Percentiles rank a stretch among this genome's conserved stretches.
Conservation (phyloP, 1,140 invertebrate species). For the Medauroidea extradentata region DNA sequence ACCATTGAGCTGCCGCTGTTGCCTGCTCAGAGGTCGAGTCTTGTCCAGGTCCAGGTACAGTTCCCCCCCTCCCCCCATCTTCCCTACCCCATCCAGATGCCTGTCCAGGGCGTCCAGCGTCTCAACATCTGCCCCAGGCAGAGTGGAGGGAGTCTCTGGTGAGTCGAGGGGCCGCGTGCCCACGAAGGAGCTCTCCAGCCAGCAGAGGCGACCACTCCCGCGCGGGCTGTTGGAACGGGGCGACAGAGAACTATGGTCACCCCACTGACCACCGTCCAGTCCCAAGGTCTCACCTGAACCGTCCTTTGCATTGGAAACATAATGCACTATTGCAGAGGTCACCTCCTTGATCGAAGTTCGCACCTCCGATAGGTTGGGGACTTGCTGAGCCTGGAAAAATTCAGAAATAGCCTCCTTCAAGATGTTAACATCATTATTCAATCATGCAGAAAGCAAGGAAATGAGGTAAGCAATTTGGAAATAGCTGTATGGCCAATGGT, state of each 20-base stretch:
- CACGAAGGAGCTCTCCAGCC: conserved; percentile 89
- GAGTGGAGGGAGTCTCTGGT: conserved; percentile 70
- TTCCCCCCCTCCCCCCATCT: not conserved
- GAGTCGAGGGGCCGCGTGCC: conserved; percentile 77
- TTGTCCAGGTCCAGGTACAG: conserved; percentile 25
- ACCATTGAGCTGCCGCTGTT: conserved; percentile 36
- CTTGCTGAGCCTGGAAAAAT: conserved; percentile 8
- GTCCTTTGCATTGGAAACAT: conserved; percentile 65
- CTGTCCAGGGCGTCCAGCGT: conserved; percentile 20
- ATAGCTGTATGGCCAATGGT: too few relatives aligned
- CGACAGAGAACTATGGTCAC: conserved; percentile 14
- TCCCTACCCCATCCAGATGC: not conserved
- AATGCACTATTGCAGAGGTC: conserved; percentile 88
- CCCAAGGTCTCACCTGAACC: conserved; percentile 30
- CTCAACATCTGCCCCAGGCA: conserved; percentile 39
- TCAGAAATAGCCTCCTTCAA: too few relatives aligned
- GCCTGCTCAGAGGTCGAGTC: not conserved
- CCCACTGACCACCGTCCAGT: conserved; percentile 22
- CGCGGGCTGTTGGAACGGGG: conserved; percentile 18
- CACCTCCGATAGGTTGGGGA: conserved; percentile 54
- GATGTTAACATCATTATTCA: too few relatives aligned
- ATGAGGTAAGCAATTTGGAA: too few relatives aligned
- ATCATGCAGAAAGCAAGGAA: too few relatives aligned
- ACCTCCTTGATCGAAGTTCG: conserved; percentile 88
- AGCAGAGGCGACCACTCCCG: conserved; percentile 58